Conservation (phyloP, 2,888 invertebrate species). For the Diarsia brunnea region DNA sequence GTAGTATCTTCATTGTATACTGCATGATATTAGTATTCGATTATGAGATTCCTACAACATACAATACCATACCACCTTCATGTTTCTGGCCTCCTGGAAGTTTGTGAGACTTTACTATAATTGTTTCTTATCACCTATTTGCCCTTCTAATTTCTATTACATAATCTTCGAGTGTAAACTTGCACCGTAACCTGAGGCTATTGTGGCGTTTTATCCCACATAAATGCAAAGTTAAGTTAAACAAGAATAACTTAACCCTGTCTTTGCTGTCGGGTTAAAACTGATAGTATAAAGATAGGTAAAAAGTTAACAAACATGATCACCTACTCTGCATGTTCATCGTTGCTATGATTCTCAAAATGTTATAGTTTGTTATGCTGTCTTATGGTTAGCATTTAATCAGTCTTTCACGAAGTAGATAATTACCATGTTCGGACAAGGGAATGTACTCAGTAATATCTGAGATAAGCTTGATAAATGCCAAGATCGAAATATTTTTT, state of each 20-base stretch:
- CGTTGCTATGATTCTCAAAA: background rate
- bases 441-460: slow-evolving; percentile 35
- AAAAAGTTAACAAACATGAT: background rate
- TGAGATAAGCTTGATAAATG: slow-evolving; percentile 22
- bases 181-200: too few relatives aligned
- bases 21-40: too few relatives aligned
- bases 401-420: background rate
- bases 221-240: background rate
- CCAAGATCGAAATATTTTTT: background rate
- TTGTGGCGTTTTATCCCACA: background rate
- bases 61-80: too few relatives aligned
- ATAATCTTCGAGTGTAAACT: too few relatives aligned
- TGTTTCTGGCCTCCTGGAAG: too few relatives aligned
- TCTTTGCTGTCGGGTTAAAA: background rate
- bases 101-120: too few relatives aligned
- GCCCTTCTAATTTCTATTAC: too few relatives aligned
- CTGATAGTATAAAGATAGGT: background rate
- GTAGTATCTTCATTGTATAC: too few relatives aligned
- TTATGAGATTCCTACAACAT: too few relatives aligned
- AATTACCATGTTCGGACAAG: slow-evolving; percentile 13
- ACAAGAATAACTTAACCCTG: background rate
- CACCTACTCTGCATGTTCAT: background rate
- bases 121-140: too few relatives aligned
- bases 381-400: background rate
- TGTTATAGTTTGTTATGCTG: background rate